These are phyloP conservation scores for Boleophthalmus pectinirostris DNA, from an alignment of 2,113 vertebrate genomes.

Conservation along the genomic window DNA sequence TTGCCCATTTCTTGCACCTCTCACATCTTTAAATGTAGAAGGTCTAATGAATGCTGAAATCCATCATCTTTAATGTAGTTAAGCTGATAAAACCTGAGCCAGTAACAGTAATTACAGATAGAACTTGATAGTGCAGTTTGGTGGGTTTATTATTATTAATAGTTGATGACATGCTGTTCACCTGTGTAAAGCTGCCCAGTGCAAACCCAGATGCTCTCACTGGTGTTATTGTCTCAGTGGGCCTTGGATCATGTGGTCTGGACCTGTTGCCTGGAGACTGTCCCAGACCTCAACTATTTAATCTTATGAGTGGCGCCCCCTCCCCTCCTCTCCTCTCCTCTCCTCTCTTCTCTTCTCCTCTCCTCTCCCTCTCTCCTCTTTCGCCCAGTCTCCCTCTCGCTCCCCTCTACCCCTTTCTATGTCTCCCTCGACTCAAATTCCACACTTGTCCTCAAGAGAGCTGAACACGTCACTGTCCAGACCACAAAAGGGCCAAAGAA, in stretches of 20 bases:
- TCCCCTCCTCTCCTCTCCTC: background rate
- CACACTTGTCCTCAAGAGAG: constrained; percentile 51
- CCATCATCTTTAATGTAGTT: background rate
- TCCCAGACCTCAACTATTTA: constrained; percentile 42
- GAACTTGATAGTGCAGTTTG: too few species aligned
- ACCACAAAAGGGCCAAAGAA: constrained; percentile 51
- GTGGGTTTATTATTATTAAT: background rate
- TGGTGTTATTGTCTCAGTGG: constrained; percentile 18
- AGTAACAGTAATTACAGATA: too few species aligned
- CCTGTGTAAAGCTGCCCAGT: background rate
- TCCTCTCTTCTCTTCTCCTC: too few species aligned
- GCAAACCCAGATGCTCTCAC: background rate
- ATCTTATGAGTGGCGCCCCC: constrained; percentile 36
- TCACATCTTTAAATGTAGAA: background rate
- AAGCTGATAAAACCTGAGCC: background rate
- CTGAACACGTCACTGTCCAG: constrained; percentile 46
- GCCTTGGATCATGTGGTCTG: constrained; percentile 43
- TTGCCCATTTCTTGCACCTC: background rate
- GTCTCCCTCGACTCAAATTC: constrained; percentile 52
- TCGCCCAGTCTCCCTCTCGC: background rate
- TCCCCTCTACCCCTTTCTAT: background rate
- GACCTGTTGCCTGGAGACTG: constrained; percentile 57
- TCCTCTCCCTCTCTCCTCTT: too few species aligned
- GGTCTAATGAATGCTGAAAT: background rate
- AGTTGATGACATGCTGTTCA: background rate